Percentiles rank a stretch among this genome's conserved stretches.
Evolutionary conservation across 1,140 invertebrate genomes (phyloP).

Genomic region (Calliphora vicina): DNA sequence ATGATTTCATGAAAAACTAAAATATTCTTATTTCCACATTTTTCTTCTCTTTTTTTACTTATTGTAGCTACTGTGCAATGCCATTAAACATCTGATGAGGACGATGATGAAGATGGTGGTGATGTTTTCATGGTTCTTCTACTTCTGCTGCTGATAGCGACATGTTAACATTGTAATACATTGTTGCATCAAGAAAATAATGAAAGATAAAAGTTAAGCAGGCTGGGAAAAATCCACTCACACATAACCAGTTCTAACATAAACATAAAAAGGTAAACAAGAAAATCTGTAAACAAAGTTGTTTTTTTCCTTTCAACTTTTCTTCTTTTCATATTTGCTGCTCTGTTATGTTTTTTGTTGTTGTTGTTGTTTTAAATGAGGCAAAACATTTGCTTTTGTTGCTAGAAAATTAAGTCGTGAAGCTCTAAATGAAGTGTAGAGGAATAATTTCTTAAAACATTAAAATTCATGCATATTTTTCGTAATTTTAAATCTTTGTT

Average conservation of each 20-base stretch:
- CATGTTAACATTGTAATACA: slow-evolving; percentile 35
- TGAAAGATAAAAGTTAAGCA: slow-evolving; percentile 17
- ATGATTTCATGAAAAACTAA: too few relatives aligned
- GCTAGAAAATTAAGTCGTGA: not conserved
- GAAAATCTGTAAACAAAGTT: slow-evolving; percentile 6
- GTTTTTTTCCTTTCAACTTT: not conserved
- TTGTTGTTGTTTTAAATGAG: not conserved
- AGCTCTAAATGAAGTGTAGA: not conserved
- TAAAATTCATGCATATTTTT: not conserved
- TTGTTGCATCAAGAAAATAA: slow-evolving; percentile 27
- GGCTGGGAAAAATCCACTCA: not conserved
- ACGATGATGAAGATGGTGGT: not conserved
- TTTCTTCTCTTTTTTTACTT: too few relatives aligned
- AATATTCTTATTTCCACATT: too few relatives aligned
- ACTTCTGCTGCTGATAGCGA: slow-evolving; percentile 20
- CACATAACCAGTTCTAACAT: not conserved
- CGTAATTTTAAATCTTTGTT: not conserved
- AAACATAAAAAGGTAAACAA: slow-evolving; percentile 13
- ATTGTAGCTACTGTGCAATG: not conserved
- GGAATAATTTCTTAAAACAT: not conserved
- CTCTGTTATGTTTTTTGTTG: too few relatives aligned
- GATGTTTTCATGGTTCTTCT: not conserved
- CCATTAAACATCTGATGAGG: not conserved
- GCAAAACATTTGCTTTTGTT: not conserved
- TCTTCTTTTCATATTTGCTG: not conserved